phyloP scores from a whole-genome alignment of 2,888 invertebrate species.

The Protophormia terraenovae region DNA sequence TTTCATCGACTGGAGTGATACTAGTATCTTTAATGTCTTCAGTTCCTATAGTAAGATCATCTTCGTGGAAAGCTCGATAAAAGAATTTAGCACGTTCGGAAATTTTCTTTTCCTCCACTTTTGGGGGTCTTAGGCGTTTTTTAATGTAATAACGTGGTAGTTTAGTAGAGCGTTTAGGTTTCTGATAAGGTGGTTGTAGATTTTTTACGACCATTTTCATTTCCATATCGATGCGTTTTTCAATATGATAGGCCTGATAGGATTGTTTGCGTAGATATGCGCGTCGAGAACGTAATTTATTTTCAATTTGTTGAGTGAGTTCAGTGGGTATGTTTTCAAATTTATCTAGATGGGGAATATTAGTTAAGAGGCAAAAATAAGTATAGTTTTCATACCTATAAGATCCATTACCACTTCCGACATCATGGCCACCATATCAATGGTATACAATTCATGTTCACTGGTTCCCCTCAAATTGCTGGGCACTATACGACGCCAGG shows the following conservation, averaged over 20 bases:
- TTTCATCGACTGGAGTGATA: constrained; percentile 73
- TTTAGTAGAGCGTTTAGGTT: constrained; percentile 73
- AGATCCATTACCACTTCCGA: constrained; percentile 74
- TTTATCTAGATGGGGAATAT: constrained; percentile 70
- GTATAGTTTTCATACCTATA: constrained; percentile 65
- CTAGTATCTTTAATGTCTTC: constrained; percentile 72
- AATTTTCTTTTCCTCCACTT: constrained; percentile 67
- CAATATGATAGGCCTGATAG: constrained; percentile 75
- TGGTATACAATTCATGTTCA: constrained; percentile 71
- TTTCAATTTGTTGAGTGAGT: constrained; percentile 71
- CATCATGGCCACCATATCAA: constrained; percentile 78
- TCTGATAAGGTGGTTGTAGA: constrained; percentile 75
- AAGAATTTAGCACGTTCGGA: constrained; percentile 77
- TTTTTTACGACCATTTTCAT: constrained; percentile 78
- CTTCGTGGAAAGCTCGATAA: constrained; percentile 77
- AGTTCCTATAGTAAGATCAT: constrained; percentile 67
- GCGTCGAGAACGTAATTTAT: constrained; percentile 72
- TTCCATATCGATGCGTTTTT: constrained; percentile 77
- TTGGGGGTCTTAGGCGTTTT: constrained; percentile 67
- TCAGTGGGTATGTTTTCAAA: constrained; percentile 76
- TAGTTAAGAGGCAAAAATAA: constrained; percentile 62
- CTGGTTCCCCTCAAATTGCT: constrained; percentile 73
- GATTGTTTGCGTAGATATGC: constrained; percentile 74
- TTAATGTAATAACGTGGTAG: constrained; percentile 74
- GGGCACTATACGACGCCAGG: constrained; percentile 77